Evolutionary conservation across 37 sponge, comb jelly and placozoan species (phyloP).

Genomic region (Beroe ovata): DNA sequence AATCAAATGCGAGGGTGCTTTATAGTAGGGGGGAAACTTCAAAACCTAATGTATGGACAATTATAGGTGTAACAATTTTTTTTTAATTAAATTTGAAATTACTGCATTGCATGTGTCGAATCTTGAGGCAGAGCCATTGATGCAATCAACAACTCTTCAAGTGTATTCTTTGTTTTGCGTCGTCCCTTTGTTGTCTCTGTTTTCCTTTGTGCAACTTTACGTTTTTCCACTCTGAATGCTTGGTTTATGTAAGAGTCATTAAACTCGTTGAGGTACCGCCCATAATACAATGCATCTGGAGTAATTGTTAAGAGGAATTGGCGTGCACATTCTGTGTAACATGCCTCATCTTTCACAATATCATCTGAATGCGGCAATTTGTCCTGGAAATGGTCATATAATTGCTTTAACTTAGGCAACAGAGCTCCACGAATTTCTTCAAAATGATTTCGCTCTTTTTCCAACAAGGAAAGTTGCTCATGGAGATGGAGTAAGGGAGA

Average conservation of each 20-base stretch:
- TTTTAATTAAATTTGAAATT: no score
- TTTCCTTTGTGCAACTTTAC: background rate
- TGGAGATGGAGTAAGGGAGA: constrained; percentile 14
- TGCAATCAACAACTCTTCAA: background rate
- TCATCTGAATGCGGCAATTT: constrained; percentile 13
- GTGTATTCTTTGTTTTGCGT: background rate
- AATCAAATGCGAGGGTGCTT: no score
- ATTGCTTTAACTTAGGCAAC: background rate
- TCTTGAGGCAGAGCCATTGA: background rate
- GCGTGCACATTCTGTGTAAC: background rate
- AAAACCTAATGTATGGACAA: no score
- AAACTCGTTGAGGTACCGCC: background rate
- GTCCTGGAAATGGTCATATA: background rate
- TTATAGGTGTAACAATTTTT: no score
- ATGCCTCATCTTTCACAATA: background rate
- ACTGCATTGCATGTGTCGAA: background rate
- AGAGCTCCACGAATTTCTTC: background rate
- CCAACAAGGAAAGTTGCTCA: background rate
- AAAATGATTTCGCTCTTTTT: background rate
- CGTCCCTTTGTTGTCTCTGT: background rate
- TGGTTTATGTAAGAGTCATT: background rate
- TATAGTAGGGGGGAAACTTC: no score
- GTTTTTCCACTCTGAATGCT: background rate
- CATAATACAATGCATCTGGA: constrained; percentile 1
- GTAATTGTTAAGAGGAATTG: background rate